Evolutionary conservation across 2,888 invertebrate genomes (phyloP).

Genomic region (Aporophyla nigra): DNA sequence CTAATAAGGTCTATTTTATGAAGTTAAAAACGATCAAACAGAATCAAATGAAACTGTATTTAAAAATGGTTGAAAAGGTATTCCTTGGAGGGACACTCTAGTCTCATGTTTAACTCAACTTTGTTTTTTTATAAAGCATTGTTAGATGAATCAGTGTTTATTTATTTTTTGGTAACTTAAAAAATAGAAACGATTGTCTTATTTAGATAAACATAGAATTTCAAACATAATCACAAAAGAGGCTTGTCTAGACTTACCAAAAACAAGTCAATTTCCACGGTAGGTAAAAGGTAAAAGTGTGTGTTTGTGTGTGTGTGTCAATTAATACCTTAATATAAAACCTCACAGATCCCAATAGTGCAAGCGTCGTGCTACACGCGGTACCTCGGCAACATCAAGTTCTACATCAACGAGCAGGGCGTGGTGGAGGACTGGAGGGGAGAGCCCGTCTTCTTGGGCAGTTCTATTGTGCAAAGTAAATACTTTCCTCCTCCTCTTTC

Average conservation of each 20-base stretch:
- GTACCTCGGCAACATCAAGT: constrained; percentile 94
- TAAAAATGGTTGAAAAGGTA: background rate
- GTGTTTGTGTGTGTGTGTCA: background rate
- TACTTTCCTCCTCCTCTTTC: no score
- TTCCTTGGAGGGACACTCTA: background rate
- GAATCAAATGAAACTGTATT: background rate
- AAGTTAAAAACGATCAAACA: background rate
- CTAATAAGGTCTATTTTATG: background rate
- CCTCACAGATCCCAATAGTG: constrained; percentile 91
- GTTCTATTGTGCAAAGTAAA: constrained; percentile 92
- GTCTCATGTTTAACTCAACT: no score
- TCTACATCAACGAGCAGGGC: constrained; percentile 93
- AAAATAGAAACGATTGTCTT: no score
- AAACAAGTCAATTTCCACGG: no score
- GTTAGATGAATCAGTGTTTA: no score
- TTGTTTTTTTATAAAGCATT: no score
- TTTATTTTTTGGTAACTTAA: no score
- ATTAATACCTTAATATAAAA: background rate
- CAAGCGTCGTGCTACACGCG: constrained; percentile 94
- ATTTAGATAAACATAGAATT: no score
- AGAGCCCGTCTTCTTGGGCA: constrained; percentile 93
- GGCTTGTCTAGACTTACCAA: no score
- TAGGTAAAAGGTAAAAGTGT: background rate
- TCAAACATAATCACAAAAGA: no score
- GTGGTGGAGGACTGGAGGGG: constrained; percentile 93